Evolutionary conservation across 2,888 invertebrate genomes (phyloP).

Genomic region (Cyclophora albipunctata): DNA sequence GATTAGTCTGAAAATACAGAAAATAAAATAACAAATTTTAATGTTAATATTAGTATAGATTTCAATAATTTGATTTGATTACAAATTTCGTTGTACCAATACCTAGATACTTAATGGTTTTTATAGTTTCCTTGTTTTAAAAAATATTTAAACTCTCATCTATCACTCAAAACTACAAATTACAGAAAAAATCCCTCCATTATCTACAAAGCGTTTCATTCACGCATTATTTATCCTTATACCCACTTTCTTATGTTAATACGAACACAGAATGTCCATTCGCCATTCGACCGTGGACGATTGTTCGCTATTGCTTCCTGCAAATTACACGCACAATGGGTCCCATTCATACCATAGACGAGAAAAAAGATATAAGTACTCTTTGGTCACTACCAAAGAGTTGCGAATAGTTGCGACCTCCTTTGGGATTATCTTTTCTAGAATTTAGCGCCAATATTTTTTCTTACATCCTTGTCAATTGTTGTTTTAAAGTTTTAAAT

Average conservation of each 20-base stretch:
- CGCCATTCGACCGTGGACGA: conserved; percentile 49
- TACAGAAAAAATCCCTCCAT: too few relatives aligned
- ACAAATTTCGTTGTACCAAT: too few relatives aligned
- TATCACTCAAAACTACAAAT: too few relatives aligned
- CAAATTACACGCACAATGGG: conserved; percentile 52
- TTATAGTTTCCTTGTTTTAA: too few relatives aligned
- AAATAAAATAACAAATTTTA: too few relatives aligned
- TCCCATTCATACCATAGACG: conserved; percentile 44
- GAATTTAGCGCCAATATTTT: conserved; percentile 55
- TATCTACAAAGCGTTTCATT: too few relatives aligned
- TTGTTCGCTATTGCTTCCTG: conserved; percentile 61
- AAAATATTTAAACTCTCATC: too few relatives aligned
- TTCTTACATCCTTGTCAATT: conserved; percentile 16
- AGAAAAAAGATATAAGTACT: conserved; percentile 20
- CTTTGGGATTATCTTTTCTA: conserved; percentile 50
- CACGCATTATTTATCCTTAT: conserved; percentile 17
- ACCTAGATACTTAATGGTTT: too few relatives aligned
- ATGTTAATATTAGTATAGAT: too few relatives aligned
- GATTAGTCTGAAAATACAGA: too few relatives aligned
- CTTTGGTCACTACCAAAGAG: conserved; percentile 21
- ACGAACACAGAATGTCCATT: conserved; percentile 32
- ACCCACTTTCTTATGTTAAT: conserved; percentile 39
- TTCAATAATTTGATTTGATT: too few relatives aligned
- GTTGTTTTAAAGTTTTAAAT: background rate
- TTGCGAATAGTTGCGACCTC: conserved; percentile 40